phyloP scores from a whole-genome alignment of 2,888 invertebrate species.

The Hydraecia micacea region DNA sequence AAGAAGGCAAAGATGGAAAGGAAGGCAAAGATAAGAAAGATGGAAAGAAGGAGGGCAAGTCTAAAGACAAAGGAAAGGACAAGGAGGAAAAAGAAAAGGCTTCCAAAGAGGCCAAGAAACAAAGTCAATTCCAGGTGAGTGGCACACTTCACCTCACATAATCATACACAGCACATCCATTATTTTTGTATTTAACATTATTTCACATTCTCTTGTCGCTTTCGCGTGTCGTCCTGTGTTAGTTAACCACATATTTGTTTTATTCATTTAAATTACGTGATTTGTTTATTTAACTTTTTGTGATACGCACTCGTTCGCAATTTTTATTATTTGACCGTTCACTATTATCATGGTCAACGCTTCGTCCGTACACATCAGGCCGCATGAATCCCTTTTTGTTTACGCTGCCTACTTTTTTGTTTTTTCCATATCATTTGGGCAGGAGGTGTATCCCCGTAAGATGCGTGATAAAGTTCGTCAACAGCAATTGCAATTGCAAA shows the following conservation, averaged over 20 bases:
- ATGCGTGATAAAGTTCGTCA: constrained; percentile 94
- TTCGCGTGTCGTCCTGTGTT: constrained; percentile 84
- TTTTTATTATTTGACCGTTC: constrained; percentile 73
- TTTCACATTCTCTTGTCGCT: constrained; percentile 75
- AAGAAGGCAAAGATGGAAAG: constrained; percentile 86
- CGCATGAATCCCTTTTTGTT: constrained; percentile 89
- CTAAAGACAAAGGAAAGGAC: constrained; percentile 89
- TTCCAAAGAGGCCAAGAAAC: constrained; percentile 91
- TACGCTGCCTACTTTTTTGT: constrained; percentile 90
- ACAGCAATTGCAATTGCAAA: constrained; percentile 91
- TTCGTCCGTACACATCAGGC: constrained; percentile 81
- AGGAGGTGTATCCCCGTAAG: constrained; percentile 95
- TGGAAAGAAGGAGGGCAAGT: constrained; percentile 90
- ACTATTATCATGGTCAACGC: constrained; percentile 76
- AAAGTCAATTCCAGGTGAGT: constrained; percentile 92
- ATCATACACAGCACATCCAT: constrained; percentile 86
- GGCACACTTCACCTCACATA: constrained; percentile 47
- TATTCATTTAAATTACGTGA: constrained; percentile 74
- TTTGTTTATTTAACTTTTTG: constrained; percentile 77
- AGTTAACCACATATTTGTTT: constrained; percentile 81
- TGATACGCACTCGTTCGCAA: constrained; percentile 74
- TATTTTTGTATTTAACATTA: constrained; percentile 78
- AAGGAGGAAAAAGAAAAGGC: constrained; percentile 91
- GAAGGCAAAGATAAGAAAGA: constrained; percentile 90
- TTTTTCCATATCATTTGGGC: constrained; percentile 91